Base-by-base conservation (phyloP, 2,888 invertebrate species). In the Cheilosia grossa region DNA sequence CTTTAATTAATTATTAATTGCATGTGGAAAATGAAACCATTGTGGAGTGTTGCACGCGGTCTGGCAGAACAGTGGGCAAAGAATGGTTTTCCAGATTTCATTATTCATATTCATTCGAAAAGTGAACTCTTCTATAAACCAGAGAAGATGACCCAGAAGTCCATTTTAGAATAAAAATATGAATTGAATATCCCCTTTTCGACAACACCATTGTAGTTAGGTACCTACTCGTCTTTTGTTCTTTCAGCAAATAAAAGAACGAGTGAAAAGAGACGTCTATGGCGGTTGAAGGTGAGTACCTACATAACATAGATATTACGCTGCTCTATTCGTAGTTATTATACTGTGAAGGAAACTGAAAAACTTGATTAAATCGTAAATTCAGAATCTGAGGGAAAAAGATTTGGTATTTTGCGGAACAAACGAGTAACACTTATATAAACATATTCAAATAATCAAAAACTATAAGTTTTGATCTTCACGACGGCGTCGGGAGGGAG, bases 1-100 rank as follows among this genome's bases (percentile, higher is more conserved):
- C 27, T 58, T 75, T 85, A 63, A 75, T 85, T 72, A 61, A 81
- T 72, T 72, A 81, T 85, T 67, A 75, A 85, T 44, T 54, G 69
- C 15, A 21, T 51, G 33, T 15, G 27, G 9, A 47, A 47, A 61
- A 67, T 13, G 37, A 73, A 73, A 51, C n/a, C 44, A 27, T 37
- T 42, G 9, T 30, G 30, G 30, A 30, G 30, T 30, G 30, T 9
- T 30, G 2, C 30, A 9, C 9, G 30, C 9, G 30, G 9, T 19
- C 7, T 63, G 51, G 40, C 47, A 47, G 44, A 64, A 51, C 6
- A 17, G 6, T 1, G 7, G n/a, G 7, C 17, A 17, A 9, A 9
- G 10, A 27, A 6, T n/a, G 42, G 17, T 51, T 7, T 30, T 30
- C 30, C 7, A 9, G 30, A 30, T 30, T 51, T 51, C 63, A 13